Conservation (phyloP, 35 echinoderm and acorn worm species). For the Lytechinus variegatus region DNA sequence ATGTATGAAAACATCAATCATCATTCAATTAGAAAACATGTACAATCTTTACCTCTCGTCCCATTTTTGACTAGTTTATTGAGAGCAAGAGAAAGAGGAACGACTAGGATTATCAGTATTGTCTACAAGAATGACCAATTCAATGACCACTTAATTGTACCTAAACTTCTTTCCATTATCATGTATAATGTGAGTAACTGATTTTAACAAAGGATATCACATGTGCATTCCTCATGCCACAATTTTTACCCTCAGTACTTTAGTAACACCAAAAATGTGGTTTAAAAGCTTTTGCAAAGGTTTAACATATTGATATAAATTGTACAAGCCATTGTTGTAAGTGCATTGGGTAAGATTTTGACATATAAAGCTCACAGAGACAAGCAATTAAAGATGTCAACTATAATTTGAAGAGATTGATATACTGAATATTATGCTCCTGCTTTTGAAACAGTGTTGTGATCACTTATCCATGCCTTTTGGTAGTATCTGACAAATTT, state of each 20-base stretch:
- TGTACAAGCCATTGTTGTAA: not conserved
- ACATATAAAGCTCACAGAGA: not conserved
- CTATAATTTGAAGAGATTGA: no score
- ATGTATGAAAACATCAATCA: not conserved
- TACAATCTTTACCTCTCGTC: slow-evolving; percentile 20
- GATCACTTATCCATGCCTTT: no score
- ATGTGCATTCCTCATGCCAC: no score
- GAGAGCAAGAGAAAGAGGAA: not conserved
- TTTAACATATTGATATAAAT: not conserved
- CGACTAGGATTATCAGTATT: not conserved
- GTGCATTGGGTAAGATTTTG: not conserved
- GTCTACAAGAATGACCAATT: not conserved
- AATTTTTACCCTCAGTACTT: no score
- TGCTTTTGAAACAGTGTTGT: no score
- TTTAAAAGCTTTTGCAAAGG: not conserved
- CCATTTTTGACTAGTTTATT: slow-evolving; percentile 45
- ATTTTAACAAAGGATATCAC: no score
- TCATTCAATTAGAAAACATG: not conserved
- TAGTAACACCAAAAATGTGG: not conserved
- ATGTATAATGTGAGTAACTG: no score
- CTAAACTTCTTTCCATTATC: no score
- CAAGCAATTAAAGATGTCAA: no score
- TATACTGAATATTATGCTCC: no score
- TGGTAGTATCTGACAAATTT: no score
- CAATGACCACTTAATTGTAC: no score